Evolutionary conservation across 35 echinoderm and acorn worm genomes (phyloP), one percentile per base, ranked within the genome.

Genomic region (Diadema setosum): DNA sequence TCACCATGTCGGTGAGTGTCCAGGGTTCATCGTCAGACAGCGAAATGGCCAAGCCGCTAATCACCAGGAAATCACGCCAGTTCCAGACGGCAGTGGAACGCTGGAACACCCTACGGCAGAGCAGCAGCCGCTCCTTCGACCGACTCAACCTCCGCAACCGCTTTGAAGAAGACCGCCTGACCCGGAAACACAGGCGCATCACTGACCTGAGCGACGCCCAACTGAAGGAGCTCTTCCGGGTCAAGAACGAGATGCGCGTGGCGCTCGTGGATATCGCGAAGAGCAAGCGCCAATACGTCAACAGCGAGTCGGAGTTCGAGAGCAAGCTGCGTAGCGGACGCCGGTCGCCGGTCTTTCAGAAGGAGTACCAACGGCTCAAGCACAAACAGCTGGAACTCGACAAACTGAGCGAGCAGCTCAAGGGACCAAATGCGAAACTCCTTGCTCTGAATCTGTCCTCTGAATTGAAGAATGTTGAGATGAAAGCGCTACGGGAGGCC

Each of bases 191-290:
- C 33, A 39, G 86, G 29, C 46, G 42, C 15, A 73, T 88, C 80
- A 82, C 46, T 32, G 37, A 86, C 33, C 83, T 30, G 30, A 88
- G 74, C 42, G 78, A 85, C 20, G 61, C 81, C 12, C 59, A 69
- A 16, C 58, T 96, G 33, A 76, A 84, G 21, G 85, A 91, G 46
- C 87, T 96, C 29, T 84, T 92, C 33, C 60, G 90, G 20, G 58
- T 65, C 5, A 96, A 96, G 57, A 87, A 91, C 48, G 64, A 95
- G 52, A 96, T 91, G 89, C 86, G 83, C 56, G 36, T 91, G 1
- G 67, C 80, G 43, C 85, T 96, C 0, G 87, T 92, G 0, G 90
- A 96, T 42, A 59, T 96, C 12, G 84, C 86, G 33, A 45, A 75
- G 20, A 78, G 76, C 21, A 83, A 84, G 60, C 89, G 90, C 12